Evolutionary conservation across 2,888 invertebrate genomes (phyloP), one percentile per base, ranked within the genome.

Genomic region (Rutpela maculata): DNA sequence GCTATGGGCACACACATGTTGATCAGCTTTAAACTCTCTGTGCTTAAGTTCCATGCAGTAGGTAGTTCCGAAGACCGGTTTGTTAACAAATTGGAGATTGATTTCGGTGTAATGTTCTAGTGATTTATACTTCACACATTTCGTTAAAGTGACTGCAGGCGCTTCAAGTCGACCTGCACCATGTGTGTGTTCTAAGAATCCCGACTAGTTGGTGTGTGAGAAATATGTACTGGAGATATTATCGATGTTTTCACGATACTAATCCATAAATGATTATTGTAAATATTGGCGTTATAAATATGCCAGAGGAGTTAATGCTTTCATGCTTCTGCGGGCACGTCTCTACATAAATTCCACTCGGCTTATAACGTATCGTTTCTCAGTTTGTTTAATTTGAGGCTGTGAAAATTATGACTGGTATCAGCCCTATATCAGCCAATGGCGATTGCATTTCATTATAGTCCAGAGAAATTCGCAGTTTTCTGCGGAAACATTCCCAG

Each of bases 121-220:
- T 81, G 80, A 80, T 81, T 82, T 81, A 82, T 79, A 74, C 76
- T 81, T 81, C 80, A 81, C 81, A 80, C 78, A 77, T 57, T 67
- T 65, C 73, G 43, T 74, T 67, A 60, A 56, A 71, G 74, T 66
- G 69, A 60, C 75, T 62, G 63, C 17, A 35, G 35, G 70, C 19
- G 67, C 56, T 67, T 11, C 35, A 65, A 65, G 50, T 50, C 50
- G n/a, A 50, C 50, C 5, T 19, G 55, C 22, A 55, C 55, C 38
- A 17, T 43, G 43, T 67, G 74, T 60, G 67, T 59, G 67, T 74
- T 74, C 74, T 31, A 31, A 67, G 74, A 74, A 74, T 38, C n/a
- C 38, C 56, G 38, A 31, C n/a, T 43, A 35, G 73, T 71, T 60
- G 43, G 43, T 60, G 38, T 43, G 22, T 18, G n/a, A 50, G 22